phyloP scores from a whole-genome alignment of 1,140 invertebrate genomes.

The Pachyrhynchus sulphureomaculatus region DNA sequence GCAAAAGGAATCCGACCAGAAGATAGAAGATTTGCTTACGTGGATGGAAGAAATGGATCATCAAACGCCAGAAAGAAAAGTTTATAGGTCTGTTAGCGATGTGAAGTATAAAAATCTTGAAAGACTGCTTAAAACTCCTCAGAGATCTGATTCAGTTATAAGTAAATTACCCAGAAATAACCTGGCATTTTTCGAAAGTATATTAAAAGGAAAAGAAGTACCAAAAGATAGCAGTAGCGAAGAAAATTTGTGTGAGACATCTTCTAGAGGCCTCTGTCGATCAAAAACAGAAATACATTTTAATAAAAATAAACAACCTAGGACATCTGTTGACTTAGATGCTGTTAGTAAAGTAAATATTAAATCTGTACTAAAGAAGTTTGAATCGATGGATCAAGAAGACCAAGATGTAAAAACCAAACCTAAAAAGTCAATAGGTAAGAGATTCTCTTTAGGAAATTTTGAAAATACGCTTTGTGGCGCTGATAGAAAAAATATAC shows the following conservation, averaged over 20 bases:
- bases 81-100: slow-evolving; percentile 43
- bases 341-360: slow-evolving; percentile 48
- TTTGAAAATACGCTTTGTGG: not conserved
- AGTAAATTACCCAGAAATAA: slow-evolving; percentile 48
- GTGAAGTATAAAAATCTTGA: slow-evolving; percentile 50
- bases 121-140: slow-evolving; percentile 39
- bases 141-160: slow-evolving; percentile 38
- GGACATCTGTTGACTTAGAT: slow-evolving; percentile 48
- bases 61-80: slow-evolving; percentile 42
- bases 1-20: slow-evolving; percentile 40
- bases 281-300: slow-evolving; percentile 49
- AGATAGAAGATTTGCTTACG: slow-evolving; percentile 47
- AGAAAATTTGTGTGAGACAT: slow-evolving; percentile 12
- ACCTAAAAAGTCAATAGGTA: slow-evolving; percentile 23
- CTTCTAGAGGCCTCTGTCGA: slow-evolving; percentile 30
- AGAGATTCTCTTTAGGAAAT: slow-evolving; percentile 28
- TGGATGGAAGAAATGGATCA: slow-evolving; percentile 51
- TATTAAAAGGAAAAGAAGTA: slow-evolving; percentile 42
- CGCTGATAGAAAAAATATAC: not conserved
- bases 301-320: slow-evolving; percentile 23
- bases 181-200: slow-evolving; percentile 45
- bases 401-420: not conserved
- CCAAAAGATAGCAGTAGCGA: slow-evolving; percentile 30
- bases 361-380: slow-evolving; percentile 47
- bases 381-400: slow-evolving; percentile 42